A percentile compares a stretch with the other conserved stretches of the same genome.
These are phyloP conservation scores for Etia nguti DNA, from an alignment of 2,113 vertebrate genomes.

Conservation along the genomic window DNA sequence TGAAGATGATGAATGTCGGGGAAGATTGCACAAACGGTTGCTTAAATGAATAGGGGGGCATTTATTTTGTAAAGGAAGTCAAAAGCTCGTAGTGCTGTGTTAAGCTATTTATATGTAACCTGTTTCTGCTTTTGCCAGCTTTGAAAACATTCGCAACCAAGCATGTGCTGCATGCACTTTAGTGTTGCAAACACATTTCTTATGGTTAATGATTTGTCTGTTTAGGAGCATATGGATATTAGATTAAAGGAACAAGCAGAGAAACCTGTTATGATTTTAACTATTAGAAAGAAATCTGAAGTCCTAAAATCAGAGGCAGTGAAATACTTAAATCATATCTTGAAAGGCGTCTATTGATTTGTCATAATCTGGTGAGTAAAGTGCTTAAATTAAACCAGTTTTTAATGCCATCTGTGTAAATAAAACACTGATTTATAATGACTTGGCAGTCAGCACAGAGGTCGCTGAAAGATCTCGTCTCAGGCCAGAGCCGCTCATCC, in stretches of 20 bases:
- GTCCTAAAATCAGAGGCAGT: neutral
- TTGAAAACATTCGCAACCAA: constrained; percentile 7
- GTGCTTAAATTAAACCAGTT: neutral
- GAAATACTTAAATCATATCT: neutral
- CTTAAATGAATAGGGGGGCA: neutral
- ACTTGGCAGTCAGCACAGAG: neutral
- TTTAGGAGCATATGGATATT: neutral
- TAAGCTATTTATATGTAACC: constrained; percentile 5
- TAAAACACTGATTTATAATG: neutral
- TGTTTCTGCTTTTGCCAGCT: constrained; percentile 15
- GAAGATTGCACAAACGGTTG: constrained; percentile 6
- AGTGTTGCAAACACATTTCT: constrained; percentile 23
- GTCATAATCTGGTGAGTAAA: neutral
- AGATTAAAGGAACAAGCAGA: constrained; percentile 37
- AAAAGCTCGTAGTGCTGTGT: neutral
- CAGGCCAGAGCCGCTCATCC: neutral
- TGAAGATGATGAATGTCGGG: neutral
- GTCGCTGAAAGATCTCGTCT: neutral
- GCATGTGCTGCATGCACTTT: constrained; percentile 60
- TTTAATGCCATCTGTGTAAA: neutral
- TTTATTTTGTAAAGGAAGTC: constrained; percentile 2
- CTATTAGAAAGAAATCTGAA: neutral
- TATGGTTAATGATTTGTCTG: neutral
- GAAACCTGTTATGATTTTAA: neutral
- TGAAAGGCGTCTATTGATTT: neutral